Evolutionary conservation across 1,140 invertebrate genomes (phyloP), one percentile per base, ranked within the genome.

Genomic region (Diabrotica virgifera): DNA sequence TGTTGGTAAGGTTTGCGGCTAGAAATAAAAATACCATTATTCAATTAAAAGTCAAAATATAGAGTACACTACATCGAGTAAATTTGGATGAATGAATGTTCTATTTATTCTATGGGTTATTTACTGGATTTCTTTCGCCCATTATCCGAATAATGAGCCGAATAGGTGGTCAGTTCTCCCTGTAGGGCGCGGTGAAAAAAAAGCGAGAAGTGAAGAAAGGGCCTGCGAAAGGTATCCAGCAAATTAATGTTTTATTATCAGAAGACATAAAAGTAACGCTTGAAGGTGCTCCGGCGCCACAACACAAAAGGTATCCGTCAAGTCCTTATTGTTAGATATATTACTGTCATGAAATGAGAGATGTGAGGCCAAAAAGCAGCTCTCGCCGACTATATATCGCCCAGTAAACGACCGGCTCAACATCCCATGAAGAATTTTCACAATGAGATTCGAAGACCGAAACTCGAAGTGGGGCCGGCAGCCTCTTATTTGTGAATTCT

Each of bases 311-410:
- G 13, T 24, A 63, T 63, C 54, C 57, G 54, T 63, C 36, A 59
- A 55, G 54, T 55, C n/a, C 50, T 56, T 58, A 58, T 70, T 70
- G 65, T 70, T 63, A 52, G 53, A 62, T 60, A 54, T 53, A 63
- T 60, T 64, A 63, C 64, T 70, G 69, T 70, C 69, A 70, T 35
- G 36, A 56, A 61, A 70, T 63, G 57, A 69, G 58, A 66, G 59
- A 66, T 65, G 59, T 64, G 56, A 56, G 65, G 69, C 59, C 60
- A 36, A 67, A 60, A 50, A 62, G 35, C 40, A 46, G 40, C 40
- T 46, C n/a, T 46, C n/a, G 40, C 40, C 40, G 40, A 46, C 40
- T 46, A n/a, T 46, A 46, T 46, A 46, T 46, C 40, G 40, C 8
- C 40, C 40, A 10, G 40, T 46, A 46, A 46, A 46, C 40, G 40